Percentiles rank a stretch among this genome's conserved stretches.
Conservation (phyloP, 23 tunicate species). For the Ciona savignyi region DNA sequence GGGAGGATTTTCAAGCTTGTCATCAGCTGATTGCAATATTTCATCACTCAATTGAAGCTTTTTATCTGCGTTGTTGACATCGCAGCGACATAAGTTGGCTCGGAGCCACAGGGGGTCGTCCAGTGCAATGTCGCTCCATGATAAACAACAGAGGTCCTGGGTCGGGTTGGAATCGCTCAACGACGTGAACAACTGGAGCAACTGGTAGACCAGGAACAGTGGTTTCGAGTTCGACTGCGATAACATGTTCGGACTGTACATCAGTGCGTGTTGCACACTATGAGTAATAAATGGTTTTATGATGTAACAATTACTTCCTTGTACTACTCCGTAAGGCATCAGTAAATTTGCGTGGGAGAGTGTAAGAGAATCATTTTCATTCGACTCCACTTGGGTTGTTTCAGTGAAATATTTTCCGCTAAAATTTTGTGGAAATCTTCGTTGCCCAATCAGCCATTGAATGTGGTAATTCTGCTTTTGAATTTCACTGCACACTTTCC, state of each 20-base stretch:
- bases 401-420: too few relatives aligned
- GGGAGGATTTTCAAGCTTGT: not conserved
- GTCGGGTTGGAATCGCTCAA: conserved; percentile 2
- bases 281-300: conserved; percentile 21
- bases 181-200: conserved; percentile 17
- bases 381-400: too few relatives aligned
- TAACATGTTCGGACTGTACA: conserved; percentile 54
- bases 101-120: conserved; percentile 41
- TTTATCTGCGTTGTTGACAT: not conserved
- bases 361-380: too few relatives aligned
- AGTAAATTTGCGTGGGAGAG: too few relatives aligned
- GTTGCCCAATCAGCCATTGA: too few relatives aligned
- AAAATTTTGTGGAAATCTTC: too few relatives aligned
- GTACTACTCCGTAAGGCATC: too few relatives aligned
- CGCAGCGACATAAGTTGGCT: conserved; percentile 14
- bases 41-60: not conserved
- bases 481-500: too few relatives aligned
- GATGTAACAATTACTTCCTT: not conserved
- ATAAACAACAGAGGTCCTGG: conserved; percentile 1
- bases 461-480: too few relatives aligned
- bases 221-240: conserved; percentile 1
- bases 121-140: conserved; percentile 32
- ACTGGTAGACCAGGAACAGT: conserved; percentile 39
- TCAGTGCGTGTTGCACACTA: conserved; percentile 43
- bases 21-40: not conserved